Evolutionary conservation across 2,888 invertebrate species (phyloP).

Genomic region (Theristus sp.): DNA sequence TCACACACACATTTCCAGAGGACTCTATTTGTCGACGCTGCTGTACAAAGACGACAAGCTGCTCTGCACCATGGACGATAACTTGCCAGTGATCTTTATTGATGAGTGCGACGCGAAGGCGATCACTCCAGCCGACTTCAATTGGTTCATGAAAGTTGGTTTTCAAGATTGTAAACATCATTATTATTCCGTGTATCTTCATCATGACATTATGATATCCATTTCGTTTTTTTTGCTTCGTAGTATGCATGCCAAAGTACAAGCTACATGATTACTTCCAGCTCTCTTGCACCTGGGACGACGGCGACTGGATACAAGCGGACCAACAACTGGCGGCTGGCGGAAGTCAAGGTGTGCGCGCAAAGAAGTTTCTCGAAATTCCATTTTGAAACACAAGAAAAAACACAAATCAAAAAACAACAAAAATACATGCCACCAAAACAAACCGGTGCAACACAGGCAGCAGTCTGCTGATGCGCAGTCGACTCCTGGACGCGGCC

Average conservation of each 20-base stretch:
- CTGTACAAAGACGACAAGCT: constrained; percentile 87
- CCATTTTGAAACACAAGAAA: too few relatives aligned
- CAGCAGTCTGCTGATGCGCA: constrained; percentile 34
- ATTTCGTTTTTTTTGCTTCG: too few relatives aligned
- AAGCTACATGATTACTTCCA: constrained; percentile 24
- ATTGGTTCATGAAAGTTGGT: constrained; percentile 99
- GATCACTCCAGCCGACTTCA: constrained; percentile 74
- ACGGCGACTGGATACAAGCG: constrained; percentile 54
- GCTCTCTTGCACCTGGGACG: constrained; percentile 91
- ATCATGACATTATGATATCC: too few relatives aligned
- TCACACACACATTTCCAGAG: constrained; percentile 42
- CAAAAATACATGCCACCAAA: too few relatives aligned
- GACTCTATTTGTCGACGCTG: constrained; percentile 77
- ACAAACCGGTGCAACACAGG: too few relatives aligned
- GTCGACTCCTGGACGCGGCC: constrained; percentile 74
- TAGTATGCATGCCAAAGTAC: too few relatives aligned
- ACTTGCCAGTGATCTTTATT: constrained; percentile 83
- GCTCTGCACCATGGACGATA: constrained; percentile 86
- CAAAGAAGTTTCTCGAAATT: too few relatives aligned
- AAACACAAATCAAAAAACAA: too few relatives aligned
- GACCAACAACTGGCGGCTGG: too few relatives aligned
- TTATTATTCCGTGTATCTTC: too few relatives aligned
- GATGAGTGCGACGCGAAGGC: constrained; percentile 46
- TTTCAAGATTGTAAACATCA: too few relatives aligned
- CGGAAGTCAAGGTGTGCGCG: too few relatives aligned